Evolutionary conservation across 1,140 invertebrate species (phyloP), one percentile per base, ranked within the genome.

Genomic region (Agrypnia vestita): DNA sequence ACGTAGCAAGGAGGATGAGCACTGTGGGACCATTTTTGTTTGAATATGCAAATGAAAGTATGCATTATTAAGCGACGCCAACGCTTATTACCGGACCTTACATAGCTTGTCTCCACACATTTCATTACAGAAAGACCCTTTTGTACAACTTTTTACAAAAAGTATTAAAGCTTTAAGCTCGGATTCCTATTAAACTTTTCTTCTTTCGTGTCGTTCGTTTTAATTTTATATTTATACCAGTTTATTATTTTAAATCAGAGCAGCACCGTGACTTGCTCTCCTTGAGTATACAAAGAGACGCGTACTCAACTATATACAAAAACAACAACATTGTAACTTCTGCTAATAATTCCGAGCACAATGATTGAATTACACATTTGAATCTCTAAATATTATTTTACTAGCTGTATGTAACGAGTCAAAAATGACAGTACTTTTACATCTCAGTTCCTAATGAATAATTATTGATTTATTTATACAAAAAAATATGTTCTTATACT

Each of bases 31-130:
- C 64, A 77, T 82, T 79, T 82, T 82, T 82, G 81, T 82, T 82
- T 82, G 81, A 82, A 82, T 82, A 82, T 82, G 81, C 78, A 82
- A 82, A 82, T 82, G 78, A 82, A 81, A 80, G 69, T 82, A 75
- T 82, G 77, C 81, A 82, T 80, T 80, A 82, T 82, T 82, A 76
- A 82, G 81, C 79, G 80, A 78, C 74, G 79, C 78, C 73, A 77
- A 78, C 81, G 81, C 67, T 80, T 82, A 82, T 80, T 82, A 82
- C 78, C 21, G 71, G 71, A 61, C 53, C 46, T 21, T 55, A 55
- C 53, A 69, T 49, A 69, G 64, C 64, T 69, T 69, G 64, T 69
- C 64, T 69, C 64, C 64, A 69, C 46, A 69, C 64, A 69, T 69
- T 69, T 69, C 64, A 69, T 69, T 69, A 64, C 61, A 46, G 64